Percentiles rank a stretch among this genome's conserved stretches.
Evolutionary conservation across 2,797 vertebrate genomes (phyloP).

Genomic region (Oophaga sylvatica): DNA sequence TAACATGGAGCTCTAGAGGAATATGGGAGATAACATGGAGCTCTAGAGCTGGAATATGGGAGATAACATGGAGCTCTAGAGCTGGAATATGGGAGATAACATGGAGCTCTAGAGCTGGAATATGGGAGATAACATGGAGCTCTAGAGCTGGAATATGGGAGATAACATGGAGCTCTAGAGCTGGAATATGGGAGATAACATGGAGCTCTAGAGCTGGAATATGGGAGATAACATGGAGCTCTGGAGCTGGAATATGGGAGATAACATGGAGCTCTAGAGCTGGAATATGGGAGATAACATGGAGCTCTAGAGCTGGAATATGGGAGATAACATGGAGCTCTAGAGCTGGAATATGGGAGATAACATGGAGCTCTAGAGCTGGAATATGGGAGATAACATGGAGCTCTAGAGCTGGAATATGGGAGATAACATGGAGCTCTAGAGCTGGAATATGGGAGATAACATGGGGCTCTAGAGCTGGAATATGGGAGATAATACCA

Average conservation of each 20-base stretch:
- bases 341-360: background rate
- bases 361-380: background rate
- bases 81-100: background rate
- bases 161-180: background rate
- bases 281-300: background rate
- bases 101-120: background rate
- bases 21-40: background rate
- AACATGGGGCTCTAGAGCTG: background rate
- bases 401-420: background rate
- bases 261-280: background rate
- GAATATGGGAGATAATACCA: background rate
- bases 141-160: background rate
- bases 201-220: background rate
- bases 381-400: background rate
- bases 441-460: background rate
- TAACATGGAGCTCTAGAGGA: background rate
- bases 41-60: background rate
- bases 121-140: background rate
- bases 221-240: background rate
- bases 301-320: background rate
- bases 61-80: background rate
- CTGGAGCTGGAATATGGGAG: background rate
- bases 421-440: background rate
- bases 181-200: background rate
- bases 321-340: background rate